Conservation (phyloP, 2,888 invertebrate species). For the Sminthurinus aureus region DNA sequence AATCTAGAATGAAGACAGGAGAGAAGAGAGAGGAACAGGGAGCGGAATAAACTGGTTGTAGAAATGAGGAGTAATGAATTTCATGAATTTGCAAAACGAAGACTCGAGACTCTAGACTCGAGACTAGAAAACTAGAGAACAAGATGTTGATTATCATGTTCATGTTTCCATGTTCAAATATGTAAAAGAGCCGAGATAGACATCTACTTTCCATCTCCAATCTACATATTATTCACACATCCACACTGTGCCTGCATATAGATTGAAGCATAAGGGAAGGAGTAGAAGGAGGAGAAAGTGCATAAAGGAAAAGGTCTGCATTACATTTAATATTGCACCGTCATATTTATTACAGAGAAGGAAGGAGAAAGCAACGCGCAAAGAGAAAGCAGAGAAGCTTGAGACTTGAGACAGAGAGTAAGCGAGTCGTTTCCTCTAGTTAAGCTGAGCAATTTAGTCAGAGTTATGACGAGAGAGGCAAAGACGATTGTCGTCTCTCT, state of each 20-base stretch:
- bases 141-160: background rate
- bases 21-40: too few relatives aligned
- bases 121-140: background rate
- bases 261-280: background rate
- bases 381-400: too few relatives aligned
- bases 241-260: too few relatives aligned
- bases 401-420: too few relatives aligned
- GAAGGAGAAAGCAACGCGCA: too few relatives aligned
- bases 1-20: too few relatives aligned
- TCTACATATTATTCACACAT: too few relatives aligned
- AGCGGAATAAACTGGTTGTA: background rate
- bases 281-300: background rate
- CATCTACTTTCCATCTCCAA: background rate
- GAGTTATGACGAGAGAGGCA: background rate
- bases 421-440: background rate
- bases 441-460: background rate
- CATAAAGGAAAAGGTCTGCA: background rate
- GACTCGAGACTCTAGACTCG: too few relatives aligned
- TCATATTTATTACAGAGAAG: background rate
- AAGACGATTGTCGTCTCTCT: background rate
- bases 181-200: background rate
- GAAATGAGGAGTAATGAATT: background rate
- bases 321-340: background rate
- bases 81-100: background rate
- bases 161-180: background rate